Evolutionary conservation across 2,797 vertebrate genomes (phyloP).

Genomic region (Sciaenops ocellatus): DNA sequence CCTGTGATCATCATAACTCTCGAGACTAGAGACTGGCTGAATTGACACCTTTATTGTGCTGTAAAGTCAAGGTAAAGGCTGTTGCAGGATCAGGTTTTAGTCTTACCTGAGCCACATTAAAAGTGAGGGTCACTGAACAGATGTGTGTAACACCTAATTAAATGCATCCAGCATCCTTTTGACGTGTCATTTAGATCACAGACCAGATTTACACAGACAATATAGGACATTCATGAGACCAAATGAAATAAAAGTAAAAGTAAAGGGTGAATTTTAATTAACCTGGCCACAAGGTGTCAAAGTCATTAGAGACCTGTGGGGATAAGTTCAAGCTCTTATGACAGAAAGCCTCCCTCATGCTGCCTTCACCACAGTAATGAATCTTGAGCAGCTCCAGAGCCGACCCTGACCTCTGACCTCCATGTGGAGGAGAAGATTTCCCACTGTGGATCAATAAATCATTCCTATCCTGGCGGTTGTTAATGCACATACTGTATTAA

Average conservation of each 20-base stretch:
- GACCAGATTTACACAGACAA: constrained; percentile 1
- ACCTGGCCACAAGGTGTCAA: constrained; percentile 17
- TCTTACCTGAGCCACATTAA: constrained; percentile 3
- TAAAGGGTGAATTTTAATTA: constrained; percentile 1
- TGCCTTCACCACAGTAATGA: constrained; percentile 4
- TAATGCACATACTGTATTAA: too few species aligned
- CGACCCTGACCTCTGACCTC: constrained; percentile 38
- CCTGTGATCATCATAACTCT: constrained; percentile 20
- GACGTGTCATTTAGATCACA: constrained; percentile 19
- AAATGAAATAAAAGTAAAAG: too few species aligned
- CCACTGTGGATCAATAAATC: neutral
- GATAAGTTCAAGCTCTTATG: constrained; percentile 5
- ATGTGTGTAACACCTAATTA: constrained; percentile 36
- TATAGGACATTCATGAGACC: neutral
- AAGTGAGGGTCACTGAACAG: neutral
- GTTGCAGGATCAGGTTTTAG: constrained; percentile 1
- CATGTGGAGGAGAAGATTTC: neutral
- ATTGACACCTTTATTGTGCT: constrained; percentile 46
- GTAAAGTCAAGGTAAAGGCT: constrained; percentile 42
- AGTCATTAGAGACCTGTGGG: constrained; percentile 27
- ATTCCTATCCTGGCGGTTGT: neutral
- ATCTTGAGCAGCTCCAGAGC: neutral
- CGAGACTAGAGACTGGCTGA: constrained; percentile 14
- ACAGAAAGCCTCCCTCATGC: too few species aligned
- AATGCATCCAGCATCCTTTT: constrained; percentile 20